Conservation (phyloP, 1,140 invertebrate species). For the Diorhabda sublineata region DNA sequence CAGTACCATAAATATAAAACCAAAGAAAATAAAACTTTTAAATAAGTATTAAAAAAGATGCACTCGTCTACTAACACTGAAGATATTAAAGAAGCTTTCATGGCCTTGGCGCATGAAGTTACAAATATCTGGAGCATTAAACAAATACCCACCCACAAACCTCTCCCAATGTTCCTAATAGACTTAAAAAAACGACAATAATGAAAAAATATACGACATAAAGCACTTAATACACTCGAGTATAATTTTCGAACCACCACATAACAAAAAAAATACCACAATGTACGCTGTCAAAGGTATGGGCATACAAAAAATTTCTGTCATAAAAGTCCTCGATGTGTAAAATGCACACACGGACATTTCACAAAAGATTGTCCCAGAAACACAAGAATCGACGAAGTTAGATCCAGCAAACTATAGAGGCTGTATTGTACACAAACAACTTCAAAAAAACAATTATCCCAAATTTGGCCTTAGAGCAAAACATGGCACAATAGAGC, state of each 20-base stretch:
- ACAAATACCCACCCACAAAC: background rate
- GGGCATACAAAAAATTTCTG: background rate
- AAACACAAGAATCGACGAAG: too few species aligned
- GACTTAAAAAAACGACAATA: background rate
- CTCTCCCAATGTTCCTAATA: background rate
- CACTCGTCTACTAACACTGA: background rate
- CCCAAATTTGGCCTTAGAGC: too few species aligned
- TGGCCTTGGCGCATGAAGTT: background rate
- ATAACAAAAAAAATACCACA: background rate
- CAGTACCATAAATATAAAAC: background rate
- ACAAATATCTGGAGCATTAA: background rate
- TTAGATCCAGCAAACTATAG: too few species aligned
- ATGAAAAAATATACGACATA: background rate
- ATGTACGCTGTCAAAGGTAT: background rate
- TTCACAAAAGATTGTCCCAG: too few species aligned
- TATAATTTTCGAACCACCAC: background rate
- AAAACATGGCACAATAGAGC: too few species aligned
- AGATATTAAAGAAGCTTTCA: background rate
- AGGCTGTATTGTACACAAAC: too few species aligned
- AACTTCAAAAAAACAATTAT: too few species aligned
- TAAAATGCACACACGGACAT: background rate
- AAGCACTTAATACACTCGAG: background rate
- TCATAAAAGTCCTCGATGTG: background rate
- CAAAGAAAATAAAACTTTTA: background rate
- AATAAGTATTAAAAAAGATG: background rate